Conservation (phyloP, 2,113 vertebrate genomes). For the Nettapus auritus region DNA sequence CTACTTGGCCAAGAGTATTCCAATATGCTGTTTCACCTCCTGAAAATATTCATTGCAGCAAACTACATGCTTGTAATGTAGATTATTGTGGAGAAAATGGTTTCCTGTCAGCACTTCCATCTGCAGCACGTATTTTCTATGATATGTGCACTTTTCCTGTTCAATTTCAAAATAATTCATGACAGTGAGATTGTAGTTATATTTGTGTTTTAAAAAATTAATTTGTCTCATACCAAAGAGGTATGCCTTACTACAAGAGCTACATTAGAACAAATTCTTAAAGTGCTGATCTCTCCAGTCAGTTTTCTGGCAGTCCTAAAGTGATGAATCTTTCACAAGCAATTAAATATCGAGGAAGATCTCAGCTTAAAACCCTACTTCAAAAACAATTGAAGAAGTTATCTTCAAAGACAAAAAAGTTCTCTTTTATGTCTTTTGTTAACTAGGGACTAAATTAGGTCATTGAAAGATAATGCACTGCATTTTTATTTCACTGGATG, state of each 20-base stretch:
- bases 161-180: neutral
- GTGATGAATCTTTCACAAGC: neutral
- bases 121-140: neutral
- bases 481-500: neutral
- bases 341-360: neutral
- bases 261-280: neutral
- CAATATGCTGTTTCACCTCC: neutral
- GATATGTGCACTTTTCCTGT: neutral
- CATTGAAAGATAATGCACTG: neutral
- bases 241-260: neutral
- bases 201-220: neutral
- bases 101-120: neutral
- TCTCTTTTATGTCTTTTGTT: neutral
- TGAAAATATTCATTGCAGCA: neutral
- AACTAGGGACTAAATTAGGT: neutral
- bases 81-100: neutral
- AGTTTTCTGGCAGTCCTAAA: neutral
- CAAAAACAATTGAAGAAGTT: neutral
- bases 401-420: neutral
- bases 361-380: neutral
- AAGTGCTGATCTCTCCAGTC: neutral
- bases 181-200: neutral
- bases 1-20: neutral
- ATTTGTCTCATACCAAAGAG: neutral
- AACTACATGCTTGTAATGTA: neutral